phyloP scores from a whole-genome alignment of 2,888 invertebrate genomes.

The Cryptocheilus praepositus region DNA sequence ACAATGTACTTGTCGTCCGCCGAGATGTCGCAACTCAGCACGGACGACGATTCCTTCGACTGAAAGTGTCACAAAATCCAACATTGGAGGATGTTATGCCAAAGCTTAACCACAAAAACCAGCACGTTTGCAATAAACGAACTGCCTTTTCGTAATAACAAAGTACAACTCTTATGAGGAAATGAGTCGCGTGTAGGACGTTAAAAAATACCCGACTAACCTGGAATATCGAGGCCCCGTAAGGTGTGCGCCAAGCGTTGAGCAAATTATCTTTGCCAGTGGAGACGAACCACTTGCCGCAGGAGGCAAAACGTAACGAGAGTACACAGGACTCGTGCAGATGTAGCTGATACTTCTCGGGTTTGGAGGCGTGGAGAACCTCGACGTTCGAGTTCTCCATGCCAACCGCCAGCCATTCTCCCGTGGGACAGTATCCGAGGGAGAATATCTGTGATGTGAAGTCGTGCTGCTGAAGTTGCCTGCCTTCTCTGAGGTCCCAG shows the following conservation, averaged over 20 bases:
- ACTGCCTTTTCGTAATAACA: neutral
- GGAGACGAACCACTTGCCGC: slow-evolving; percentile 97
- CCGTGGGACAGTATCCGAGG: slow-evolving; percentile 94
- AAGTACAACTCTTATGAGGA: too few species aligned
- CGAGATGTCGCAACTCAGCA: slow-evolving; percentile 98
- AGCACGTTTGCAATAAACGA: neutral
- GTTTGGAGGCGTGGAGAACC: slow-evolving; percentile 90
- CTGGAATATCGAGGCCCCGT: slow-evolving; percentile 96
- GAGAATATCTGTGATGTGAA: slow-evolving; percentile 96
- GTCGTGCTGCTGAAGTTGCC: slow-evolving; percentile 94
- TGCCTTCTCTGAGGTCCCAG: slow-evolving; percentile 94
- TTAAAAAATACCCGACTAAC: too few species aligned
- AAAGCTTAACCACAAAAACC: neutral
- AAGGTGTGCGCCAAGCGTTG: slow-evolving; percentile 97
- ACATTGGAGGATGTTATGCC: neutral
- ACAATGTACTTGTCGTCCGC: slow-evolving; percentile 98
- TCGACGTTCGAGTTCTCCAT: slow-evolving; percentile 98
- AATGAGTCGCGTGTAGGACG: too few species aligned
- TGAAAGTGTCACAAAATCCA: slow-evolving; percentile 69
- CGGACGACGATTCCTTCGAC: slow-evolving; percentile 98
- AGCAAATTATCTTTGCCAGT: slow-evolving; percentile 96
- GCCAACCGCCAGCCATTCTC: slow-evolving; percentile 96
- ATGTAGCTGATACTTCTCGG: slow-evolving; percentile 96
- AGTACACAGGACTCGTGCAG: slow-evolving; percentile 97
- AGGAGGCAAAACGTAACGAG: slow-evolving; percentile 92